Evolutionary conservation across 1,140 invertebrate genomes (phyloP).

Genomic region (Drosophila jambulina): DNA sequence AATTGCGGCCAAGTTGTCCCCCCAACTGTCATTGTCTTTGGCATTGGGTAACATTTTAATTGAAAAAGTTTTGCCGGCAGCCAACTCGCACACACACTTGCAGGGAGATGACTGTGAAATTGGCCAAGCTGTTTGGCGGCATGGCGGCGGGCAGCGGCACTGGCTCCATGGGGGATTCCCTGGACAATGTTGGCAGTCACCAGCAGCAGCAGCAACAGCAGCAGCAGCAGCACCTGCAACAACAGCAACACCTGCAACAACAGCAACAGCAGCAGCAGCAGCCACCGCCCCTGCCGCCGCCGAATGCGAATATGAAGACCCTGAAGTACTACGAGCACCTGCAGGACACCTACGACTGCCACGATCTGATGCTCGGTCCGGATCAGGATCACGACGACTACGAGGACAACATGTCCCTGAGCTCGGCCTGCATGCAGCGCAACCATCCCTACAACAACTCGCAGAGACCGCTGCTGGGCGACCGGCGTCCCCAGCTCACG

Average conservation of each 20-base stretch:
- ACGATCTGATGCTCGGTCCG: constrained; percentile 40
- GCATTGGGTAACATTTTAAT: constrained; percentile 69
- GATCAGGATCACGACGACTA: constrained; percentile 64
- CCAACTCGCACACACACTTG: constrained; percentile 1
- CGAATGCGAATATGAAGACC: constrained; percentile 62
- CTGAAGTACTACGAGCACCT: constrained; percentile 64
- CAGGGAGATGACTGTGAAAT: constrained; percentile 74
- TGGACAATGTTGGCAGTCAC: constrained; percentile 6
- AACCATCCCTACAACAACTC: constrained; percentile 79
- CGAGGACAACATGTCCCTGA: constrained; percentile 69
- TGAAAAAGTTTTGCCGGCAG: constrained; percentile 68
- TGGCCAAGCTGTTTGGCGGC: constrained; percentile 72
- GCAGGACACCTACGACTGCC: constrained; percentile 53
- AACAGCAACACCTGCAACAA: constrained; percentile 6
- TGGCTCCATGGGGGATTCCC: constrained; percentile 14
- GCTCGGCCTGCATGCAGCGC: constrained; percentile 69
- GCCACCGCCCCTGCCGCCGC: constrained; percentile 61
- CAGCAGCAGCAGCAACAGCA: constrained; percentile 8
- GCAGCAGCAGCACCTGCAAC: neutral
- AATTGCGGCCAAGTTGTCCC: constrained; percentile 22
- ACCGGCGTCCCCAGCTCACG: constrained; percentile 56
- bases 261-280: constrained; percentile 22
- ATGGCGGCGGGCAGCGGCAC: constrained; percentile 13
- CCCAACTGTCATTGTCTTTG: constrained; percentile 59
- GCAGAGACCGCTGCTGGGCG: constrained; percentile 72